Conservation (phyloP, 1,140 invertebrate genomes). For the Polypedilum vanderplanki region DNA sequence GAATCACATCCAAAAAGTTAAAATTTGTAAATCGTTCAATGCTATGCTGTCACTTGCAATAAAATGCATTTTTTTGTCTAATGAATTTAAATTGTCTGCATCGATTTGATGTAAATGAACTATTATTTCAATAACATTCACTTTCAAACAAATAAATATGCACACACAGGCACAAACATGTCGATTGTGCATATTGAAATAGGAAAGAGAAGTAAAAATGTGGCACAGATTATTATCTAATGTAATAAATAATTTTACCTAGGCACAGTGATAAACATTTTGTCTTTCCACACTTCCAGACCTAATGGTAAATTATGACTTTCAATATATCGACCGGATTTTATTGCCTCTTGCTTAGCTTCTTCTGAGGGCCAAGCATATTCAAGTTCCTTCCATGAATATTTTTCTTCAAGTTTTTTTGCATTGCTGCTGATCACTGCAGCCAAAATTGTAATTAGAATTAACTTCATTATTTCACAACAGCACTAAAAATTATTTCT, state of each 20-base stretch:
- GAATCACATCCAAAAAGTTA: no score
- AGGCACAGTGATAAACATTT: slow-evolving; percentile 68
- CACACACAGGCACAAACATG: no score
- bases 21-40: no score
- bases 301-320: slow-evolving; percentile 67
- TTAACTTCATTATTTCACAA: slow-evolving; percentile 15
- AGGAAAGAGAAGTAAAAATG: no score
- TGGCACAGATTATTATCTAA: no score
- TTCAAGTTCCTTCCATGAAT: slow-evolving; percentile 59
- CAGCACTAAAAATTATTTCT: background rate
- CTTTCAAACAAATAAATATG: background rate
- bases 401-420: slow-evolving; percentile 50
- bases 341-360: slow-evolving; percentile 52
- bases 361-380: slow-evolving; percentile 61
- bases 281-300: slow-evolving; percentile 63
- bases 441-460: background rate
- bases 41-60: no score
- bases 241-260: slow-evolving; percentile 40
- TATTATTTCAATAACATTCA: background rate
- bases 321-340: slow-evolving; percentile 54
- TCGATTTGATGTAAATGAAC: no score
- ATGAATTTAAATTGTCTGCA: no score
- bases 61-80: no score
- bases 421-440: background rate
- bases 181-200: no score